Evolutionary conservation across 2,888 invertebrate genomes (phyloP), one percentile per base, ranked within the genome.

Genomic region (Brachypalpus laphriformis): DNA sequence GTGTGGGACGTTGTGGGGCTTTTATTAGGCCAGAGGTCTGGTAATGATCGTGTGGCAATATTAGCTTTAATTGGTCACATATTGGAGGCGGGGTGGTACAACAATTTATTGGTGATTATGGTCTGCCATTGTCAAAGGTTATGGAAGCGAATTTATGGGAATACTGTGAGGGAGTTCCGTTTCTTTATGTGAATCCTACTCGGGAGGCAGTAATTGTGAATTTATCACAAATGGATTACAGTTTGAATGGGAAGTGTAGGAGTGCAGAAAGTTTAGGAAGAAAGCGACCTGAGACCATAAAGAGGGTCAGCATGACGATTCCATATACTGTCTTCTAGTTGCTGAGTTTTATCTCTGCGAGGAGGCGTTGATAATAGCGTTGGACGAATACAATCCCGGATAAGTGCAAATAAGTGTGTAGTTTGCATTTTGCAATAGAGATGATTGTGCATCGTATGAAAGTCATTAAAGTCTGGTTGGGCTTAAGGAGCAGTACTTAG

Each of bases 51-150:
- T 78, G 78, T 68, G 66, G 82, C 40, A 45, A 63, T 74, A 74
- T 74, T 74, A 49, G 56, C 54, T 56, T 83, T 83, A 83, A 83
- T 83, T 82, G 77, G 82, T 54, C 40, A 57, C 56, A 56, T 45
- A 54, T 45, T 45, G 25, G 42, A 47, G 71, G 70, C 66, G 66
- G 65, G 42, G 66, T 37, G 65, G 9, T 28, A 16, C 47, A 2
- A 66, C 34, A 65, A 77, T 77, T 82, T 66, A 75, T 66, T 57
- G 66, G 37, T 34, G 54, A 66, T 82, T 82, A 77, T 71, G 71
- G 82, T 59, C 25, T 66, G 59, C 31, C 57, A 77, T 82, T 82
- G 82, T 77, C 82, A 82, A 72, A 82, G 82, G 82, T 82, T 82
- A 82, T 72, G 57, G 40, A 20, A 57, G 54, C 40, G 40, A 54